Percentiles rank a stretch among this genome's conserved stretches.
These are phyloP conservation scores for Heliconius erato DNA, from an alignment of 2,888 invertebrate genomes.

Conservation along the genomic window DNA sequence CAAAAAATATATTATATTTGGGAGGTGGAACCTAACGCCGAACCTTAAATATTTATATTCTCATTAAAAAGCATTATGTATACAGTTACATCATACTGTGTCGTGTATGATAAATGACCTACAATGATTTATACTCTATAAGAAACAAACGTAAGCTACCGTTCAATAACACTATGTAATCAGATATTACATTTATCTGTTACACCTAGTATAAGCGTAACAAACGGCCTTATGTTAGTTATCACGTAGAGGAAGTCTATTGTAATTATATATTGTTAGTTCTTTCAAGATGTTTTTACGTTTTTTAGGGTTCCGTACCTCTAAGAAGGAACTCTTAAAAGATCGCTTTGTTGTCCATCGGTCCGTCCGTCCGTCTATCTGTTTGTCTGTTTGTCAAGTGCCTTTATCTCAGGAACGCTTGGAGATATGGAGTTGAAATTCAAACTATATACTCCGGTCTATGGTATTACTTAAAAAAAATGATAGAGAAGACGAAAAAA, in stretches of 20 bases:
- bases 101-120: conserved; percentile 15
- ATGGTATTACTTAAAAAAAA: too few species aligned
- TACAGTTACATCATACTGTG: background rate
- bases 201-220: background rate
- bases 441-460: too few species aligned
- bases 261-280: background rate
- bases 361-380: too few species aligned
- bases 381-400: too few species aligned
- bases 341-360: too few species aligned
- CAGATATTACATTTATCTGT: conserved; percentile 15
- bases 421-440: too few species aligned
- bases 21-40: background rate
- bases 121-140: background rate
- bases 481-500: too few species aligned
- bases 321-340: too few species aligned
- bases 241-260: conserved; percentile 9
- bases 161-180: conserved; percentile 28
- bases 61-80: conserved; percentile 2
- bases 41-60: background rate
- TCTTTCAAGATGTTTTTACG: background rate
- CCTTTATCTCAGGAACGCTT: too few species aligned
- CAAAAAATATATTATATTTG: background rate
- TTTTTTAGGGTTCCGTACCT: too few species aligned
- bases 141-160: conserved; percentile 23
- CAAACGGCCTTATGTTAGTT: background rate